Conservation (phyloP, 2,797 vertebrate species). For the Poecilia wingei region DNA sequence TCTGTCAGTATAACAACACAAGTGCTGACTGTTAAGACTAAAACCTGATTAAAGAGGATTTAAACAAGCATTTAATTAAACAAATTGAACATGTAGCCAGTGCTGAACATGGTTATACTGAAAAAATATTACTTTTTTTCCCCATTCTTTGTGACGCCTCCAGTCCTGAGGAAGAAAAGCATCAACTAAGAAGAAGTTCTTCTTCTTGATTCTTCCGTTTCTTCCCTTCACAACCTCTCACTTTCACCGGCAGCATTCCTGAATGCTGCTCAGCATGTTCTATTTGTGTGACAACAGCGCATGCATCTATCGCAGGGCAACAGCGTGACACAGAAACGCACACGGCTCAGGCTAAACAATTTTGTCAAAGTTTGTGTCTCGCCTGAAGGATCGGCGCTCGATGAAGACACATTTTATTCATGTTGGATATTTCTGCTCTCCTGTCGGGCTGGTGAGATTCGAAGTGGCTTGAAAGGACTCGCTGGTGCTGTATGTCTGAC, state of each 20-base stretch:
- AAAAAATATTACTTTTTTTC: background rate
- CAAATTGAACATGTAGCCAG: background rate
- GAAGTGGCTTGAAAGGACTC: slow-evolving; percentile 55
- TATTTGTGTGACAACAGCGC: slow-evolving; percentile 66
- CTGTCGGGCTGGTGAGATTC: slow-evolving; percentile 43
- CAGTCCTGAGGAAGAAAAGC: background rate
- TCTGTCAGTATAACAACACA: background rate
- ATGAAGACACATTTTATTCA: slow-evolving; percentile 44
- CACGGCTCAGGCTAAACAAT: slow-evolving; percentile 50
- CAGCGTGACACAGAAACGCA: slow-evolving; percentile 43
- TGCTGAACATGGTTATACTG: background rate
- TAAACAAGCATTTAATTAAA: background rate
- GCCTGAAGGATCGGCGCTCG: slow-evolving; percentile 28
- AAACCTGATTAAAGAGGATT: slow-evolving; percentile 1
- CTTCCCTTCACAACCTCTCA: slow-evolving; percentile 39
- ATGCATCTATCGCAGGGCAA: slow-evolving; percentile 50
- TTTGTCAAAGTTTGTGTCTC: slow-evolving; percentile 43
- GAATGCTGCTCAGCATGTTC: slow-evolving; percentile 64
- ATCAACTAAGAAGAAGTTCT: slow-evolving; percentile 3
- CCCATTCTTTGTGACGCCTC: background rate
- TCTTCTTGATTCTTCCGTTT: slow-evolving; percentile 36
- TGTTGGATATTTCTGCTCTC: slow-evolving; percentile 44
- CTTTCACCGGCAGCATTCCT: slow-evolving; percentile 65
- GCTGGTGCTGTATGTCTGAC: slow-evolving; percentile 43
- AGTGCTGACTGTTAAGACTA: background rate